phyloP scores from a whole-genome alignment of 2,113 vertebrate genomes.

The Propithecus coquereli region DNA sequence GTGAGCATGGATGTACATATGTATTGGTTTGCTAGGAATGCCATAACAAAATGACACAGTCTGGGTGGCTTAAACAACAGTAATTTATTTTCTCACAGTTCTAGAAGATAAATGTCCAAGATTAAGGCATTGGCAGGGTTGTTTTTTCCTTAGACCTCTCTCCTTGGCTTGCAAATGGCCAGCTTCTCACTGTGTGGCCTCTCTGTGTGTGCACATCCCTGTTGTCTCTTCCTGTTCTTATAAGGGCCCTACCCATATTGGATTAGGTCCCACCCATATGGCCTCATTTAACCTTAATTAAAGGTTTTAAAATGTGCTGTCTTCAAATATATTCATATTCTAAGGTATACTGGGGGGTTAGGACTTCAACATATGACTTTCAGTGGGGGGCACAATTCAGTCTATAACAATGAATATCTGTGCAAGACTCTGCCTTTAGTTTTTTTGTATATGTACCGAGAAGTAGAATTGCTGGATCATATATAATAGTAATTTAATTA shows the following conservation, averaged over 20 bases:
- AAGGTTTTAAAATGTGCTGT: neutral
- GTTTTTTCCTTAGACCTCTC: neutral
- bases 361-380: neutral
- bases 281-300: neutral
- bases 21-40: neutral
- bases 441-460: neutral
- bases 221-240: neutral
- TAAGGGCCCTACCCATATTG: neutral
- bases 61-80: neutral
- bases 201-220: neutral
- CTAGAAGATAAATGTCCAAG: neutral
- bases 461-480: neutral
- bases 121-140: neutral
- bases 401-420: neutral
- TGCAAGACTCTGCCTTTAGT: neutral
- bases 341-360: neutral
- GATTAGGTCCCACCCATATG: neutral
- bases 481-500: neutral
- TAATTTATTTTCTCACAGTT: conserved; percentile 15
- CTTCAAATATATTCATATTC: neutral
- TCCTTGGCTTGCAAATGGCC: neutral
- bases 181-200: neutral
- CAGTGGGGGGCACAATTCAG: neutral
- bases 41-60: neutral
- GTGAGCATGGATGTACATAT: neutral